Evolutionary conservation across 2,888 invertebrate species (phyloP), one percentile per base, ranked within the genome.

Genomic region (Stenurella melanura): DNA sequence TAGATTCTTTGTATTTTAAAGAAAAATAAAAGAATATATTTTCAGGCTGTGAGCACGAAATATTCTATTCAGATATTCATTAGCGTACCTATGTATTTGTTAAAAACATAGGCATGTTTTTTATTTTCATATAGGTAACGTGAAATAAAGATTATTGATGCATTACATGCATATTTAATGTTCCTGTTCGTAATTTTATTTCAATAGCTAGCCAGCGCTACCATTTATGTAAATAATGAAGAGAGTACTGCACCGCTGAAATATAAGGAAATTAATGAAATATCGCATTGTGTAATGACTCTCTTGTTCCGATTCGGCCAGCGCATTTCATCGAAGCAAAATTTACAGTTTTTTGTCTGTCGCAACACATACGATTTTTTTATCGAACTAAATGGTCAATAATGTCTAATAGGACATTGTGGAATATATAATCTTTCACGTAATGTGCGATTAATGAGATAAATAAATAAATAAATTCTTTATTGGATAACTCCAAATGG

Each of bases 1-100:
- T 63, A 30, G 18, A 61, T 38, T 57, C 21, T 56, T 69, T 63
- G 17, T 61, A 18, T 60, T 42, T 26, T 72, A 58, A 79, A 82
- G 90, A 86, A 54, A 74, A 74, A 54, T 17, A 30, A 54, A 56
- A 54, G 61, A 54, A 63, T 63, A n/a, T 19, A 30, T 38, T 69
- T 74, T 68, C 68, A 56, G 38, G 34, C 42, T 60, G 34, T 42
- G 11, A 60, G 60, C 60, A 70, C 21, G 60, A 70, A 70, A 70
- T 70, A 42, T 19, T 60, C 18, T 38, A 68, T 74, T 74, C 60
- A 74, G 74, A 74, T 74, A 74, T 74, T 74, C 74, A 74, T 74
- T 74, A 74, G 50, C 18, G 11, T 60, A 42, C 18, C 12, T 57
- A 11, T 9, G 18, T 73, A 34, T 63, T 73, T 73, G 38, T 21